Evolutionary conservation across 2,888 invertebrate species (phyloP), one percentile per base, ranked within the genome.

Genomic region (Crossocerus cetratus): DNA sequence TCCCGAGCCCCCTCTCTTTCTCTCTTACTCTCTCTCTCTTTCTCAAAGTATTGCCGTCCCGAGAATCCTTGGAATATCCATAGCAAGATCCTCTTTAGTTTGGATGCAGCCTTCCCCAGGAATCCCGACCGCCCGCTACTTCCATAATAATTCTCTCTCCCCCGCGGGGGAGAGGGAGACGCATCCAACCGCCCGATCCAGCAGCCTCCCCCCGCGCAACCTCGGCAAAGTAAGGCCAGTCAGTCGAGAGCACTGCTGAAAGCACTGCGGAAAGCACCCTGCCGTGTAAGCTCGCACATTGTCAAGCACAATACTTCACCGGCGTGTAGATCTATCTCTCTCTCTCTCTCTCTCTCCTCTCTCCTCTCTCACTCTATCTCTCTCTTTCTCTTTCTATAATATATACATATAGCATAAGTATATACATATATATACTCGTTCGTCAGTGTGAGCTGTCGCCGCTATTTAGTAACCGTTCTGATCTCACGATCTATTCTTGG

Each of bases 241-340:
- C 74, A 76, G 80, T 80, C 32, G 32, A 32, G 11, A 32, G 32
- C 32, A 32, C 32, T 32, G 83, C 16, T 16, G 76, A 83, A 81
- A 79, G 81, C 82, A 82, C 81, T 81, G 83, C 81, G 86, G 83
- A 87, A 87, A 89, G 89, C 89, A 89, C 88, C 86, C 83, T 85
- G 84, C 84, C 87, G 86, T 87, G 83, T 86, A 86, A 88, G 86
- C 86, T 88, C 88, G 89, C 89, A 88, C 88, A 88, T 85, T 87
- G 84, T 86, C 83, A 87, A 86, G 87, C 88, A 88, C 85, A 86
- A 81, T 79, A 76, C 67, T 78, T 78, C 73, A 81, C 76, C 83
- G 76, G 59, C 83, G 75, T 83, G 32, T 32, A 32, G 32, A 32
- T 32, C 32, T 3, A 4, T 2, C 32, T 32, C 32, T 32, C 8